phyloP scores from a whole-genome alignment of 2,888 invertebrate genomes.

The Perizoma affinitatum region DNA sequence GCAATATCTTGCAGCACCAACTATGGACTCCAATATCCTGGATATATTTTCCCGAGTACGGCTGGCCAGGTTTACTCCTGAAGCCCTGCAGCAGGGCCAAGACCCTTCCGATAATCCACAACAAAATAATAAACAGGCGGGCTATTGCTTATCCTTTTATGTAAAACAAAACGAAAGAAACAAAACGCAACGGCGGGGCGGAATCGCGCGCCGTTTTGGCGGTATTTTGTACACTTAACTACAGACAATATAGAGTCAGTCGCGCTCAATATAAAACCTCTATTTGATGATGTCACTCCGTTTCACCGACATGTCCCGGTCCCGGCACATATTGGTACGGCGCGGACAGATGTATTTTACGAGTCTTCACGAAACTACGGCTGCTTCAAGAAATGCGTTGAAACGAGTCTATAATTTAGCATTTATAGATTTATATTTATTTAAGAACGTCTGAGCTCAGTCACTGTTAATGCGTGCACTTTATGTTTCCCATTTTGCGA shows the following conservation, averaged over 20 bases:
- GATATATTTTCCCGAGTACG: constrained; percentile 76
- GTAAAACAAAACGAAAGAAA: constrained; percentile 81
- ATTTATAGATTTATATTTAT: constrained; percentile 82
- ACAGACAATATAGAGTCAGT: constrained; percentile 46
- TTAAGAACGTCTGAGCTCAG: constrained; percentile 62
- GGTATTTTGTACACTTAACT: constrained; percentile 61
- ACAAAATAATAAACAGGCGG: constrained; percentile 62
- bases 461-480: constrained; percentile 48
- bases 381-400: constrained; percentile 96
- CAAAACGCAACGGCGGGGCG: constrained; percentile 76
- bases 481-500: constrained; percentile 30
- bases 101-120: constrained; percentile 62
- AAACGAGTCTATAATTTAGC: constrained; percentile 96
- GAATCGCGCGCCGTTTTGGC: constrained; percentile 76
- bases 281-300: constrained; percentile 78
- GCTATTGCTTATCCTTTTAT: constrained; percentile 80
- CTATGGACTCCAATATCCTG: constrained; percentile 81
- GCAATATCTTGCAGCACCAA: constrained; percentile 81
- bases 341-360: constrained; percentile 58
- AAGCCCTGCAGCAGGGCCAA: constrained; percentile 63
- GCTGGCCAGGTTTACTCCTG: constrained; percentile 75
- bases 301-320: constrained; percentile 87
- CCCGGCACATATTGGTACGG: constrained; percentile 87
- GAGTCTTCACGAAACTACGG: constrained; percentile 86
- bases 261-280: constrained; percentile 42